Base-by-base conservation (phyloP, 2,113 vertebrate species). In the Anseranas semipalmata region DNA sequence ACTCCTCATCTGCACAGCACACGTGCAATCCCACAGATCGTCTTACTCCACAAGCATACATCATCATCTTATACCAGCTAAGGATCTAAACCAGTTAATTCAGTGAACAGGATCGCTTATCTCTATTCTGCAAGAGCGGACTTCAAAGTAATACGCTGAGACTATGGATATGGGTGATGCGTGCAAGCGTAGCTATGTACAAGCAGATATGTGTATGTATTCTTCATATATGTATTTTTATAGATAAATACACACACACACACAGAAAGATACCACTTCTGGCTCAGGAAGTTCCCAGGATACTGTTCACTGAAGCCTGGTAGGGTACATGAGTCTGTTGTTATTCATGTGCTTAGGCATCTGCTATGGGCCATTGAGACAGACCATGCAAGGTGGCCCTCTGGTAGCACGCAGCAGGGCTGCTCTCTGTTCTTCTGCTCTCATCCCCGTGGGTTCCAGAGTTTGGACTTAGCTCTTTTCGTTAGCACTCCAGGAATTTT, bases 161-260 rank as follows among this genome's bases (percentile, higher is more conserved):
- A 62, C 30, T 28, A 63, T 1, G 1, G 76, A 65, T 53, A 74
- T 0, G 0, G 83, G 35, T 15, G 62, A 85, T 58, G 65, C 0
- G 28, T 58, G 45, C 78, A 37, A 52, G 30, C 4, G 35, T 7
- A 65, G 73, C 56, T 73, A 60, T 2, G 33, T 16, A 53, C 53
- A 76, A 52, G 39, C 60, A 35, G 35, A 12, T 12, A 52, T 0
- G 6, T 24, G 24, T 15, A 0, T 4, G 30, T 37, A 24, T 50
- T 75, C 33, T 7, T 41, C 43, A 10, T 3, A 32, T 5, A 25
- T 3, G 22, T n/a, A 17, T 62, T 55, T 70, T 55, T 88, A 72
- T 3, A 75, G 59, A 53, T 45, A 39, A 7, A 3, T 0, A 43
- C 3, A 52, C 14, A 58, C 5, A 48, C 1, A 2, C 4, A 78